phyloP scores from a whole-genome alignment of 2,888 invertebrate genomes.

The Drosophila paracracens region DNA sequence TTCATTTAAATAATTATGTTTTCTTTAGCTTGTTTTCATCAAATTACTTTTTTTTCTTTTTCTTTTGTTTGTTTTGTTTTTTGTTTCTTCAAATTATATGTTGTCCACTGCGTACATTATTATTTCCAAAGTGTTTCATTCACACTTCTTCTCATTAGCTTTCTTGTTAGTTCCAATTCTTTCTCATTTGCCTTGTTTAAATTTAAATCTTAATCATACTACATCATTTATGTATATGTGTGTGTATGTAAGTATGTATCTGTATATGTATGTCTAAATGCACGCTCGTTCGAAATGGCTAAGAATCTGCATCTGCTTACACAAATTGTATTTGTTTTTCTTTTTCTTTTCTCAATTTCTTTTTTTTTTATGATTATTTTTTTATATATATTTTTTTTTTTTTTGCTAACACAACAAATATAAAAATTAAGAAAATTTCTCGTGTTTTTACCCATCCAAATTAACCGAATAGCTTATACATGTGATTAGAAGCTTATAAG shows the following conservation, averaged over 20 bases:
- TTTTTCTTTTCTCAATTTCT: conserved; percentile 14
- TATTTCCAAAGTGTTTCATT: conserved; percentile 13
- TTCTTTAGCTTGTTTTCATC: conserved; percentile 35
- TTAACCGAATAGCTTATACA: conserved; percentile 56
- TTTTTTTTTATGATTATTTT: background rate
- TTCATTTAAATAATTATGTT: conserved; percentile 56
- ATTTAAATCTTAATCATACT: conserved; percentile 23
- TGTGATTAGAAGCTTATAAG: conserved; percentile 42
- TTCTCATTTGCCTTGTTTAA: conserved; percentile 7
- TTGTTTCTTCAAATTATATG: conserved; percentile 22
- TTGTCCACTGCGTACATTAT: conserved; percentile 38
- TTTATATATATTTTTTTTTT: conserved; percentile 6
- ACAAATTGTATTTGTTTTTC: conserved; percentile 30
- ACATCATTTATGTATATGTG: conserved; percentile 15
- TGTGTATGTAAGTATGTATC: conserved; percentile 22
- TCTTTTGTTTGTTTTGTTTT: conserved; percentile 2
- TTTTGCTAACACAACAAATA: conserved; percentile 63
- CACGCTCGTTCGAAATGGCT: conserved; percentile 78
- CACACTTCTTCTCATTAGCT: background rate
- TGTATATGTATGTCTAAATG: conserved; percentile 67
- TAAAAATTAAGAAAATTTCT: conserved; percentile 45
- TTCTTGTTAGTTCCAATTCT: conserved; percentile 12
- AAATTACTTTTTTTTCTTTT: conserved; percentile 1
- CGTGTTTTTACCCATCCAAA: conserved; percentile 41
- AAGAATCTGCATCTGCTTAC: conserved; percentile 63